Evolutionary conservation across 2,888 invertebrate genomes (phyloP), one percentile per base, ranked within the genome.

Genomic region (Cosmia trapezina): DNA sequence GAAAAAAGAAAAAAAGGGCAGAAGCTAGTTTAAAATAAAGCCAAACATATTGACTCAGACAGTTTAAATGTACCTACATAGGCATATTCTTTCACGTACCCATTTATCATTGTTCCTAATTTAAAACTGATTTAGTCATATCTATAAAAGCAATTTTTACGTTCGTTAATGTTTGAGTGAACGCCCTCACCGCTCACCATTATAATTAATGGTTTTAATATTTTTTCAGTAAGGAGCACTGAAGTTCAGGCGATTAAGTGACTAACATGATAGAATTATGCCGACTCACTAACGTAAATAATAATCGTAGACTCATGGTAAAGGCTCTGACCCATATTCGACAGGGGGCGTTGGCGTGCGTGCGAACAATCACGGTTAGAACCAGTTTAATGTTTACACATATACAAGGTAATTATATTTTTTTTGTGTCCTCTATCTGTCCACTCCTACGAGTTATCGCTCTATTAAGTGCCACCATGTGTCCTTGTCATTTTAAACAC

Each of bases 301-400:
- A 88, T 92, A 91, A 90, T 90, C 87, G 89, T 89, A 88, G 89
- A 88, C 80, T 86, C 84, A 80, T 83, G 78, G 87, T 85, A 87
- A 81, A 75, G 76, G 71, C 84, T 87, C 73, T 90, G 91, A 92
- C 92, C 91, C 90, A 91, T 86, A 90, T 91, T 87, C 83, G 81
- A 76, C 71, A 83, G 76, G 76, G 83, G 81, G 85, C 81, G 85
- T 67, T 89, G 80, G 91, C 93, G 94, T 94, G 94, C 93, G 91
- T 93, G 91, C 86, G 83, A 83, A 91, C 93, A 94, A 93, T 94
- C 94, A 93, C 89, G 86, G 86, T 90, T 90, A 89, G 89, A 92
- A 91, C 89, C 87, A 90, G 88, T 89, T 90, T 90, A 92, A 93
- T 93, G 93, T 93, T 94, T 92, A 93, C 94, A 93, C 92, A 92